Percentiles rank a stretch among this genome's conserved stretches.
Evolutionary conservation across 2,888 invertebrate species (phyloP).

Genomic region (Mycalesis mineus): DNA sequence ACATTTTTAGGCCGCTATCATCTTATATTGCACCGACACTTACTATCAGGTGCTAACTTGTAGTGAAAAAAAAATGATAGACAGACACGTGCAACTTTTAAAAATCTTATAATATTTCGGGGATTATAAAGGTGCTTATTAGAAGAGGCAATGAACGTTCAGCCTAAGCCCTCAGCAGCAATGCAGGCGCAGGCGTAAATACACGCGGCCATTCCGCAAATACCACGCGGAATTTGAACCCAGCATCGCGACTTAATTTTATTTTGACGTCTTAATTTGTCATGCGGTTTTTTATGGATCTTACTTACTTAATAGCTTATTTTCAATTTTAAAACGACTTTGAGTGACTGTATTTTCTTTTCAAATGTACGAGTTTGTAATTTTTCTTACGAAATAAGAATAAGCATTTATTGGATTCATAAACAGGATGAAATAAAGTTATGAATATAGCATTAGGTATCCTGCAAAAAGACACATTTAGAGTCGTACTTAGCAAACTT

Average conservation of each 20-base stretch:
- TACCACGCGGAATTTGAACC: slow-evolving; percentile 53
- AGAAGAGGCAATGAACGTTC: neutral
- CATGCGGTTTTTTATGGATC: slow-evolving; percentile 7
- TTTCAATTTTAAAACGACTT: slow-evolving; percentile 1
- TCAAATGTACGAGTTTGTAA: neutral
- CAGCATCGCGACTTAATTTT: slow-evolving; percentile 22
- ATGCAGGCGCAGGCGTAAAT: slow-evolving; percentile 46
- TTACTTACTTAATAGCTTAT: neutral
- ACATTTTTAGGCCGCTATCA: no score
- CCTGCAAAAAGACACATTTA: no score
- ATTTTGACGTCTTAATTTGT: slow-evolving; percentile 21
- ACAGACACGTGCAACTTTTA: no score
- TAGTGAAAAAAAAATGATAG: no score
- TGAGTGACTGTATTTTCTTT: neutral
- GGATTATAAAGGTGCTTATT: no score
- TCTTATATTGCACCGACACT: no score
- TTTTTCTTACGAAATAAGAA: neutral
- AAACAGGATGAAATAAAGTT: no score
- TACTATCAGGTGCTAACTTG: no score
- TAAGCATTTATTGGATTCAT: no score
- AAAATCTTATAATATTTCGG: no score
- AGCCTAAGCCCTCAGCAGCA: slow-evolving; percentile 36
- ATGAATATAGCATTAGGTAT: no score
- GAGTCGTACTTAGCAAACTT: no score
- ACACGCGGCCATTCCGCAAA: slow-evolving; percentile 61